Percentiles rank a stretch among this genome's conserved stretches.
These are phyloP conservation scores for Neoscelio sp. DNA, from an alignment of 2,888 invertebrate genomes.

Conservation along the genomic window DNA sequence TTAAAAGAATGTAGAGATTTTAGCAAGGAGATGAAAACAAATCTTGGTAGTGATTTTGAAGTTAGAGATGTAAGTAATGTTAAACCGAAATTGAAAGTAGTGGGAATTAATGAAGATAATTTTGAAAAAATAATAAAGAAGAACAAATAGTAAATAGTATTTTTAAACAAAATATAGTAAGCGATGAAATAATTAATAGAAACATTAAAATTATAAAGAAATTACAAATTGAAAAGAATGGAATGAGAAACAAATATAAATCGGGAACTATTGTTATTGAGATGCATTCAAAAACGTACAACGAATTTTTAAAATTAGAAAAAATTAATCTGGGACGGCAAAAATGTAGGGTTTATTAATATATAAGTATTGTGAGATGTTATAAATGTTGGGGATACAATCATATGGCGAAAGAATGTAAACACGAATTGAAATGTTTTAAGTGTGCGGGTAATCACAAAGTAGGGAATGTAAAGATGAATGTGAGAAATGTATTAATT, in stretches of 20 bases:
- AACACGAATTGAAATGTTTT: neutral
- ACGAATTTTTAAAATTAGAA: neutral
- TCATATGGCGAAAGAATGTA: slow-evolving; percentile 3
- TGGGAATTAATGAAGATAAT: slow-evolving; percentile 6
- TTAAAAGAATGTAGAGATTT: neutral
- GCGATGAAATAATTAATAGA: neutral
- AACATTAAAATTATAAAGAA: slow-evolving; percentile 7
- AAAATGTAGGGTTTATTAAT: slow-evolving; percentile 11
- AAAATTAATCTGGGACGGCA: slow-evolving; percentile 23
- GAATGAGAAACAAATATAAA: neutral
- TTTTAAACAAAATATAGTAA: slow-evolving; percentile 7
- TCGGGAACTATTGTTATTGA: neutral
- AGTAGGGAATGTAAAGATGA: neutral
- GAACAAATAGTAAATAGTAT: slow-evolving; percentile 1
- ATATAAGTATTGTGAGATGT: slow-evolving; percentile 3
- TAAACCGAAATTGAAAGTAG: slow-evolving; percentile 13
- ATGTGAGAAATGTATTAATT: too few species aligned
- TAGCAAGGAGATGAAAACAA: neutral
- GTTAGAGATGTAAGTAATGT: neutral
- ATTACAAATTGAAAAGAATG: neutral
- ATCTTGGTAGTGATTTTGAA: neutral
- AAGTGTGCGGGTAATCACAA: slow-evolving; percentile 4
- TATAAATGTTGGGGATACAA: slow-evolving; percentile 28
- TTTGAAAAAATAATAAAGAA: neutral
- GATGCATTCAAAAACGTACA: slow-evolving; percentile 2